phyloP scores from a whole-genome alignment of 1,140 invertebrate species.

The Cherax quadricarinatus region DNA sequence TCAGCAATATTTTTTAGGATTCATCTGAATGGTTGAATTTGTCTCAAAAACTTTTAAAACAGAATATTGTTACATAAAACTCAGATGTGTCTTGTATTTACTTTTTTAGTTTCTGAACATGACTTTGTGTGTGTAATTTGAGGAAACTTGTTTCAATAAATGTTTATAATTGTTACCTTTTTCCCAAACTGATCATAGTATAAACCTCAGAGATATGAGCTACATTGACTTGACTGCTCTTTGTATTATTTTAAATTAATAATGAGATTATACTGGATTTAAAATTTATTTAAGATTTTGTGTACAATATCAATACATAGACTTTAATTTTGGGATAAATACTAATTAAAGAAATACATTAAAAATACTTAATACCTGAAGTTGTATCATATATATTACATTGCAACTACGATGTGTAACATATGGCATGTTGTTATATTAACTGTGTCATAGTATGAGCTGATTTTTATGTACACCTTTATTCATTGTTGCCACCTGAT shows the following conservation, averaged over 20 bases:
- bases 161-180: neutral
- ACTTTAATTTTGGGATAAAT: too few relatives aligned
- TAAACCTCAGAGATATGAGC: neutral
- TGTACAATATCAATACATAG: too few relatives aligned
- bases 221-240: neutral
- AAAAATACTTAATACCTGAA: too few relatives aligned
- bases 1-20: too few relatives aligned
- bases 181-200: neutral
- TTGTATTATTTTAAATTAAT: too few relatives aligned
- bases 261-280: too few relatives aligned
- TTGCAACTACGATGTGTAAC: neutral
- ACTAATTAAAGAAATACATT: too few relatives aligned
- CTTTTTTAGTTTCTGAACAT: neutral
- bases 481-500: too few relatives aligned
- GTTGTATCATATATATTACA: too few relatives aligned
- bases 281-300: too few relatives aligned
- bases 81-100: neutral
- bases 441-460: neutral
- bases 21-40: neutral
- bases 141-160: neutral
- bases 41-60: too few relatives aligned
- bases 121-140: neutral
- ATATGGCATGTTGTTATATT: neutral
- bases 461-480: too few relatives aligned
- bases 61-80: neutral